Evolutionary conservation across 2,888 invertebrate genomes (phyloP), one percentile per base, ranked within the genome.

Genomic region (Blastobasis lacticolella): DNA sequence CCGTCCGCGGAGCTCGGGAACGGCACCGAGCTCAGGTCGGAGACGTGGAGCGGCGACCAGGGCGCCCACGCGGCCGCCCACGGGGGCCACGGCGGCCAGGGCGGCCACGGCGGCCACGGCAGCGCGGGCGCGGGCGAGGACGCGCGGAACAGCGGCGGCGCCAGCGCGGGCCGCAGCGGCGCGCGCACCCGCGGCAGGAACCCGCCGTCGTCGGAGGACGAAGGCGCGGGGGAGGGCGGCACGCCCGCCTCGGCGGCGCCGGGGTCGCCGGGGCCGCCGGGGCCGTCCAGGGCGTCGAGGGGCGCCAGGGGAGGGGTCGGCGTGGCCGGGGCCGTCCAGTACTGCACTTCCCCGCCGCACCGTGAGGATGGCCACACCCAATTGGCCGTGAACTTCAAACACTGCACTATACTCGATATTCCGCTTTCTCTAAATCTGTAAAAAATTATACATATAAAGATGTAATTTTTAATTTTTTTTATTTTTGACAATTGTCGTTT

Each of bases 371-470:
- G 93, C 93, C 93, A 93, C 74, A 93, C 91, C 93, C 93, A 93
- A 82, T 93, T 94, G 66, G 79, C 84, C 61, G 87, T 85, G 69
- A 89, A 88, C 61, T 86, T 83, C 71, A 89, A 65, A 73, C 89
- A 89, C 67, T 93, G 91, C 85, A 91, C 94, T 92, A 95, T 88
- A 95, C 95, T 94, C 94, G 95, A 94, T 95, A 95, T 93, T 95
- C 95, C 91, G 95, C 95, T 92, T 94, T 94, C 93, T 93, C 95
- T 94, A 94, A 93, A 92, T 95, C 95, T 95, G 90, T 37, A 51
- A 55, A 41, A 5, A 23, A 23, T 23, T 23, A 23, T n/a, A n/a
- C n/a, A 23, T 2, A 23, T 23, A 23, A 23, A 23, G 23, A 23
- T 23, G 23, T 23, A 23, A 23, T 23, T 2, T 23, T 2, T 23